A percentile compares a stretch with the other conserved stretches of the same genome.
These are phyloP conservation scores for Pygocentrus nattereri DNA, from an alignment of 2,797 vertebrate species.

Conservation along the genomic window DNA sequence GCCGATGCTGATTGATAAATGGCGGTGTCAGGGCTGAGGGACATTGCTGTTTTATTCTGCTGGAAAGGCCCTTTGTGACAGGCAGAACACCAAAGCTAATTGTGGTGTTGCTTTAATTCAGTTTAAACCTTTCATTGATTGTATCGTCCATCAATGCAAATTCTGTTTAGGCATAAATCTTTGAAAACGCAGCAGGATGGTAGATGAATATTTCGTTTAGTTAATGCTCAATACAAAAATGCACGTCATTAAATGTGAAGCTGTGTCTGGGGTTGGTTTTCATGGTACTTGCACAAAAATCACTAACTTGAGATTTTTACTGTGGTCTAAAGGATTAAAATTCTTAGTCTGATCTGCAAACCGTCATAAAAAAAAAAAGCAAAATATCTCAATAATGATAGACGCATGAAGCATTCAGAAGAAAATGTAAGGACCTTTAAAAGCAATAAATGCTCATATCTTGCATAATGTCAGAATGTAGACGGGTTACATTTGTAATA, in stretches of 20 bases:
- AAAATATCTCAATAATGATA: no score
- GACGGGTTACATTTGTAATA: no score
- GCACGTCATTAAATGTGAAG: constrained; percentile 36
- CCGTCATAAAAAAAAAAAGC: no score
- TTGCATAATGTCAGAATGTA: no score
- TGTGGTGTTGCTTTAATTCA: constrained; percentile 55
- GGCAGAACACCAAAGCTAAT: constrained; percentile 64
- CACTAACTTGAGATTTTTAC: no score
- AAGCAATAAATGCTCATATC: no score
- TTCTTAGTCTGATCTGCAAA: no score
- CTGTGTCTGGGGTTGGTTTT: neutral
- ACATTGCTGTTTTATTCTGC: constrained; percentile 82
- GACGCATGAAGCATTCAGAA: no score
- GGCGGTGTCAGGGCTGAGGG: constrained; percentile 89
- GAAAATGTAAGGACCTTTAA: no score
- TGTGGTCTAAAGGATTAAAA: no score
- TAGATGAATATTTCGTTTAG: constrained; percentile 40
- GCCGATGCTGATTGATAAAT: constrained; percentile 98
- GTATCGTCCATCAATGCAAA: constrained; percentile 59
- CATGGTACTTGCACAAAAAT: neutral
- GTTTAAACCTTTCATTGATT: constrained; percentile 59
- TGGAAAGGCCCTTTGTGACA: constrained; percentile 71
- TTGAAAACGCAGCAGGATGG: constrained; percentile 38
- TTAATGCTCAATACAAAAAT: constrained; percentile 35
- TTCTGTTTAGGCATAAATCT: constrained; percentile 50